These are phyloP conservation scores for Hyppa rectilinea DNA, from an alignment of 2,888 invertebrate species.

Conservation along the genomic window DNA sequence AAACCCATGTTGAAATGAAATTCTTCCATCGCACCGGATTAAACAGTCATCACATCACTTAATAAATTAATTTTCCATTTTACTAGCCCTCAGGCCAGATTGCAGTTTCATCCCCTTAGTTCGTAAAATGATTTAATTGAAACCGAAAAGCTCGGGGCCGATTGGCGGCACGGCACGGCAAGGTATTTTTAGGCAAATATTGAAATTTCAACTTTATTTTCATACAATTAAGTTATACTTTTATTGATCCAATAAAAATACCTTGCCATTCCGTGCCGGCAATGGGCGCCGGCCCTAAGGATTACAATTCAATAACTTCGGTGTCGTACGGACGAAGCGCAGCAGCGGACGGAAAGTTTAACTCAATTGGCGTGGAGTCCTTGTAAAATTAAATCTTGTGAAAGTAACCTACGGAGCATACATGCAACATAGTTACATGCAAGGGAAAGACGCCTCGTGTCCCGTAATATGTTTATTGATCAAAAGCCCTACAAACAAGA, in stretches of 20 bases:
- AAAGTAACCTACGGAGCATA: neutral
- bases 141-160: too few species aligned
- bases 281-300: too few species aligned
- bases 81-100: conserved; percentile 12
- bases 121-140: conserved; percentile 6
- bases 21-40: neutral
- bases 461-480: neutral
- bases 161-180: too few species aligned
- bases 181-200: too few species aligned
- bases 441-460: neutral
- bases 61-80: conserved; percentile 7
- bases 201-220: too few species aligned
- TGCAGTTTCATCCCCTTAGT: neutral
- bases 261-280: too few species aligned
- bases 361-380: neutral
- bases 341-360: neutral
- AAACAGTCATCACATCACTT: neutral
- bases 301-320: conserved; percentile 2
- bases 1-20: neutral
- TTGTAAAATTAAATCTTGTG: neutral
- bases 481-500: conserved; percentile 5
- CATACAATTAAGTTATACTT: too few species aligned
- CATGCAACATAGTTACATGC: neutral
- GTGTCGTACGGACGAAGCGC: too few species aligned
- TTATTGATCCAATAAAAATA: too few species aligned